Conservation (phyloP, 1,140 invertebrate species). For the Nephotettix cincticeps region DNA sequence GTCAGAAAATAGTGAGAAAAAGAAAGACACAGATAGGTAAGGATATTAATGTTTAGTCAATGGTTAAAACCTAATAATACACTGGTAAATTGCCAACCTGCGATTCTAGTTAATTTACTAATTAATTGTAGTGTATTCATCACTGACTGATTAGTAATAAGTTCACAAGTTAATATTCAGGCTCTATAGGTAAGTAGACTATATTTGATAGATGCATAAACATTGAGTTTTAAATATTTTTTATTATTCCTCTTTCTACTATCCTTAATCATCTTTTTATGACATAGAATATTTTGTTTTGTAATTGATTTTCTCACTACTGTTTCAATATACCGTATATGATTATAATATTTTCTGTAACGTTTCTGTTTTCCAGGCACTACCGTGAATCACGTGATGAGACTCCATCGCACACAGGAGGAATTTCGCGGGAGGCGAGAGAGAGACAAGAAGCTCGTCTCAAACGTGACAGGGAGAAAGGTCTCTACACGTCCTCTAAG, state of each 20-base stretch:
- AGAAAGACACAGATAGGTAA: conserved; percentile 39
- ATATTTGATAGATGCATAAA: neutral
- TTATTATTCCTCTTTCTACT: neutral
- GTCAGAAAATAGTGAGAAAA: conserved; percentile 30
- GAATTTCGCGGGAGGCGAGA: conserved; percentile 77
- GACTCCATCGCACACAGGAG: conserved; percentile 91
- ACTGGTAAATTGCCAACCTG: too few species aligned
- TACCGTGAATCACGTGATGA: conserved; percentile 78
- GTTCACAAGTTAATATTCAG: too few species aligned
- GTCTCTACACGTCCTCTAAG: conserved; percentile 53
- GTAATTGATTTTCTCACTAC: neutral
- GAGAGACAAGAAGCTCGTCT: conserved; percentile 68
- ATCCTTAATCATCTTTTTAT: neutral
- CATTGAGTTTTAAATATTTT: neutral
- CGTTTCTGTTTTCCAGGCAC: conserved; percentile 52
- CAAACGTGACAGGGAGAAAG: conserved; percentile 56
- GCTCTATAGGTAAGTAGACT: too few species aligned
- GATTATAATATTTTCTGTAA: neutral
- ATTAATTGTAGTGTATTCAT: too few species aligned
- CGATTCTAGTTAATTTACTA: too few species aligned
- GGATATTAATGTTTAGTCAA: too few species aligned
- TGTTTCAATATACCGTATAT: neutral
- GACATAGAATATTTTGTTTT: neutral
- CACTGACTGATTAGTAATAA: too few species aligned
- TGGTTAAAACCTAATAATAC: too few species aligned